Evolutionary conservation across 2,113 vertebrate genomes (phyloP).

Genomic region (Sclerurus mexicanus): DNA sequence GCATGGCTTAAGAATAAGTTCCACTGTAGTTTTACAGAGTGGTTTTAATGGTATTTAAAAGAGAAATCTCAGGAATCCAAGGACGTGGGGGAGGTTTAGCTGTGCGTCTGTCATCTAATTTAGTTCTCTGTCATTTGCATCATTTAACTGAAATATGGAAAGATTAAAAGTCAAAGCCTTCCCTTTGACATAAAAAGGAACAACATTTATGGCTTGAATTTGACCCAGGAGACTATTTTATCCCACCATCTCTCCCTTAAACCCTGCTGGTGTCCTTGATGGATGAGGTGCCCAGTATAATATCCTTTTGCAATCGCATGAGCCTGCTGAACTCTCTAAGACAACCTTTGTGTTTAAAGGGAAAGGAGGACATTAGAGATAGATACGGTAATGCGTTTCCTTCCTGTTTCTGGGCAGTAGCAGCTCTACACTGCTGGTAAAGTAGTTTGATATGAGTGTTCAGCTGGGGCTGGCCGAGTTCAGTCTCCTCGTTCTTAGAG

Average conservation of each 20-base stretch:
- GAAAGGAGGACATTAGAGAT: neutral
- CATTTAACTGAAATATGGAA: slow-evolving; percentile 30
- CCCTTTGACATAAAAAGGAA: neutral
- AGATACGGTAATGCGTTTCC: neutral
- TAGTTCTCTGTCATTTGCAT: slow-evolving; percentile 5
- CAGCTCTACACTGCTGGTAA: neutral
- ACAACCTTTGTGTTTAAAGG: neutral
- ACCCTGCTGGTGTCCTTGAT: slow-evolving; percentile 14
- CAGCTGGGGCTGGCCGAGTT: neutral
- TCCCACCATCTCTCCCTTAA: slow-evolving; percentile 4
- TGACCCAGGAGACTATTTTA: slow-evolving; percentile 32
- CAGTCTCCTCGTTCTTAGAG: neutral
- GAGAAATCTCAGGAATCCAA: neutral
- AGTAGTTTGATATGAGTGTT: neutral
- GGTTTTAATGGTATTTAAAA: neutral
- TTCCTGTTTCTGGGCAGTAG: slow-evolving; percentile 17
- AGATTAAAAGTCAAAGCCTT: slow-evolving; percentile 31
- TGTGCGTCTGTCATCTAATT: neutral
- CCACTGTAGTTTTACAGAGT: neutral
- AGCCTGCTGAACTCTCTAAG: neutral
- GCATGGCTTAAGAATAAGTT: neutral
- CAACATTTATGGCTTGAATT: slow-evolving; percentile 26
- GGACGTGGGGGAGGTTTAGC: neutral
- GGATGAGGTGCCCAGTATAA: neutral
- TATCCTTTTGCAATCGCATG: neutral